Percentiles rank a stretch among this genome's conserved stretches.
These are phyloP conservation scores for Chromoteleia sp. DNA, from an alignment of 2,888 invertebrate genomes.

Conservation along the genomic window DNA sequence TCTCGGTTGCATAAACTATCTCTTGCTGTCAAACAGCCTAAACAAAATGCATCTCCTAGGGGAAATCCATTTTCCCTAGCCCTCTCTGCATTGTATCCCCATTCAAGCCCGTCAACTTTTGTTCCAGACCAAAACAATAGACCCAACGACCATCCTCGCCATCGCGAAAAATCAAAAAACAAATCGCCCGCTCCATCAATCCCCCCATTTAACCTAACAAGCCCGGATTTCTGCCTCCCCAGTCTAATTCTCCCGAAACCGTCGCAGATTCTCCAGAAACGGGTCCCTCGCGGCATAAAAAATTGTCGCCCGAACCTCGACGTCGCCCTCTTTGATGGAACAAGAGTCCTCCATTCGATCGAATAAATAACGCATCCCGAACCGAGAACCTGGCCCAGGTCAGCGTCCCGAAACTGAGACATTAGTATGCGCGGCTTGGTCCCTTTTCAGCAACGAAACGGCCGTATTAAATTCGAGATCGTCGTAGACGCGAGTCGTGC, in stretches of 20 bases:
- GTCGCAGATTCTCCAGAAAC: slow-evolving; percentile 15
- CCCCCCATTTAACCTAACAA: slow-evolving; percentile 27
- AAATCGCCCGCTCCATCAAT: slow-evolving; percentile 37
- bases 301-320: slow-evolving; percentile 1
- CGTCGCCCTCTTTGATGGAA: slow-evolving; percentile 9
- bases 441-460: slow-evolving; percentile 65
- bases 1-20: neutral
- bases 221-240: slow-evolving; percentile 7
- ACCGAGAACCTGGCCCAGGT: slow-evolving; percentile 7
- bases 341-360: slow-evolving; percentile 28
- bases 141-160: neutral
- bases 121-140: slow-evolving; percentile 34
- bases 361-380: slow-evolving; percentile 36
- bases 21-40: too few relatives aligned
- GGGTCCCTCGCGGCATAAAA: slow-evolving; percentile 17
- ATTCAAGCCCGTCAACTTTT: slow-evolving; percentile 6
- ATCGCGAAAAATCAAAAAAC: slow-evolving; percentile 29
- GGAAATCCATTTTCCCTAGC: neutral
- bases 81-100: neutral
- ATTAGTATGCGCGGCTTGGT: slow-evolving; percentile 64
- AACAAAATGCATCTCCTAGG: neutral
- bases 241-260: slow-evolving; percentile 39
- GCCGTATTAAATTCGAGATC: slow-evolving; percentile 56
- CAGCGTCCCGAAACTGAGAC: slow-evolving; percentile 34
- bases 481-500: slow-evolving; percentile 32